Conservation (phyloP, 2,888 invertebrate species). For the Drosophila colorata region DNA sequence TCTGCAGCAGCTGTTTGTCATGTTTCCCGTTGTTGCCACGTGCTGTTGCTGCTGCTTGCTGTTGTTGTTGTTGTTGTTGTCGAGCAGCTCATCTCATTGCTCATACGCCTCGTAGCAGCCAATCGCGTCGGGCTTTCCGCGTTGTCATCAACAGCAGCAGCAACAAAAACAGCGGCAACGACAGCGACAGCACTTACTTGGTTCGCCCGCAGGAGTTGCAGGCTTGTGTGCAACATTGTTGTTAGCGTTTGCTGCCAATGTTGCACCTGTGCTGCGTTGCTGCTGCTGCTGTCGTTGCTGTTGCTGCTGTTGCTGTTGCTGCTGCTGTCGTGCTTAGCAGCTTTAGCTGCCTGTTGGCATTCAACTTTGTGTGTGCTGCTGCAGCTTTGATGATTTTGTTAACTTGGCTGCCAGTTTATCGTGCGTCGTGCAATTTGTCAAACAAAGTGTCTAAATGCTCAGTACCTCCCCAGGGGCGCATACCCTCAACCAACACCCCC, state of each 20-base stretch:
- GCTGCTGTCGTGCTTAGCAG: constrained; percentile 54
- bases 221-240: constrained; percentile 68
- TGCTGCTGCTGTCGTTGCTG: constrained; percentile 31
- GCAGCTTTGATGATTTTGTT: constrained; percentile 76
- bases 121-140: constrained; percentile 60
- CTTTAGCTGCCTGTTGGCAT: constrained; percentile 64
- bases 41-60: constrained; percentile 29
- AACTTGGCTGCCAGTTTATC: constrained; percentile 60
- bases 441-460: constrained; percentile 78
- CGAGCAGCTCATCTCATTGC: constrained; percentile 48
- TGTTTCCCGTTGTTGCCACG: constrained; percentile 29
- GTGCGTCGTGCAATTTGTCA: constrained; percentile 77
- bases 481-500: not conserved
- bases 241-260: constrained; percentile 19
- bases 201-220: constrained; percentile 42
- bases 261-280: constrained; percentile 28
- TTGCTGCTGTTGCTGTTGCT: constrained; percentile 24
- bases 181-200: constrained; percentile 22
- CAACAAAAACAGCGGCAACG: constrained; percentile 1
- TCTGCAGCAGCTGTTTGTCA: constrained; percentile 45
- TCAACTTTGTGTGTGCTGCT: constrained; percentile 59
- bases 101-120: constrained; percentile 70
- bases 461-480: not conserved
- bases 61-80: constrained; percentile 15
- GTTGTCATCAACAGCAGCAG: constrained; percentile 54